Base-by-base conservation (phyloP, 2,113 vertebrate species). In the Prionailurus bengalensis region DNA sequence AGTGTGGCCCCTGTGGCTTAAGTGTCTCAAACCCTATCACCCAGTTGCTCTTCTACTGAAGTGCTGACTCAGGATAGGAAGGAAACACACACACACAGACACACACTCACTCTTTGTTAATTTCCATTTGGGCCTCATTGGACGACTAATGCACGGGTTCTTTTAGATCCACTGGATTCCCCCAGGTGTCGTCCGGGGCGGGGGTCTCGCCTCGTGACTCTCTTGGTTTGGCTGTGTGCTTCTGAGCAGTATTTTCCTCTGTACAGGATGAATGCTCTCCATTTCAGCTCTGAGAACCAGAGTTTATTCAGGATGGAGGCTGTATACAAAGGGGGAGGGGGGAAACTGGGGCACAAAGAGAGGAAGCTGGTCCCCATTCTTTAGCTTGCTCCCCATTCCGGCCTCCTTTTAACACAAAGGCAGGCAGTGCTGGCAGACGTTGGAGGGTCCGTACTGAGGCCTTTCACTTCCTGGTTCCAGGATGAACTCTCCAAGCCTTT, bases 321-420 rank as follows among this genome's bases (percentile, higher is more conserved):
- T 79, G 58, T 42, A 89, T n/a, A 45, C 70, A n/a, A 51, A 92
- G 31, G 78, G 21, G 58, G 21, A 19, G 17, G 55, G 74, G 70
- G 31, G 63, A 61, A 33, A 51, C 70, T n/a, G 27, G 85, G 84
- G 87, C 93, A 91, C 85, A 90, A 71, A 95, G 84, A 95, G 39
- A 91, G 91, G 96, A 94, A 94, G 48, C 48, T 3, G 11, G 71
- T 45, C 51, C 58, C 92, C 92, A 76, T 84, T 91, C 94, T 93
- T 51, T 42, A 15, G 55, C 25, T 39, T 79, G 63, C 63, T 70
- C 82, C 91, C 89, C 11, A 1, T 29, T 53, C 81, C 7, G 4
- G 65, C 48, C 94, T 66, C 48, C 27, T 74, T 17, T 39, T 21
- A 82, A 89, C 68, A 94, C 83, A 95, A 92, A 91, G 51, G 66